Base-by-base conservation (phyloP, 2,888 invertebrate genomes). In the Hyles lineata region DNA sequence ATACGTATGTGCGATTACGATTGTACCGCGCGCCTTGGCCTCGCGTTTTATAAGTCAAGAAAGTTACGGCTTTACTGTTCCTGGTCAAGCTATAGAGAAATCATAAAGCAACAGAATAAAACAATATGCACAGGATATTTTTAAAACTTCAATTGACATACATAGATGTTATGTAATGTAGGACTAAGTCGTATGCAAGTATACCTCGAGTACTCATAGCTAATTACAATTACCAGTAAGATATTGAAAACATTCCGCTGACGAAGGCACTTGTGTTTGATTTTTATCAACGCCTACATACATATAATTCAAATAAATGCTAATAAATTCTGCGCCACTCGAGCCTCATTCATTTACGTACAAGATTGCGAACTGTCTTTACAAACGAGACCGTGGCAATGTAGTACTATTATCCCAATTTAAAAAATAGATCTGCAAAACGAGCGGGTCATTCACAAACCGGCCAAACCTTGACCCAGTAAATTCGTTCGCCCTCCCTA, bases 401-500 rank as follows among this genome's bases (percentile, higher is more conserved):
- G 25, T 32, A n/a, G 4, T 43, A 72, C 32, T 72, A 29, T 62
- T 32, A 52, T 70, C 52, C 32, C 84, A 89, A 90, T 90, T 88
- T 82, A 83, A 78, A 55, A 32, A 60, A 70, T 52, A 50, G n/a
- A 52, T 73, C 60, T 21, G 29, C 50, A 62, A 61, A 63, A 62
- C 81, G 80, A 55, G 78, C 77, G 7, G 79, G 75, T 80, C 87
- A 89, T 89, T 89, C 87, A 89, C 81, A 85, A 84, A 85, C 80
- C 82, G 83, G 77, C 74, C 79, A 83, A 87, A 85, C 93, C 93
- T 93, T 93, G 93, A 91, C 93, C 92, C 78, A 92, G 84, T 91
- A 86, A 88, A 86, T 85, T 77, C 83, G 84, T 87, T 89, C 87
- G 88, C 87, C 85, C 87, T 88, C 88, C 88, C 90, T 84, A 89